Evolutionary conservation across 2,113 vertebrate species (phyloP).

Genomic region (Oryzias curvinotus): DNA sequence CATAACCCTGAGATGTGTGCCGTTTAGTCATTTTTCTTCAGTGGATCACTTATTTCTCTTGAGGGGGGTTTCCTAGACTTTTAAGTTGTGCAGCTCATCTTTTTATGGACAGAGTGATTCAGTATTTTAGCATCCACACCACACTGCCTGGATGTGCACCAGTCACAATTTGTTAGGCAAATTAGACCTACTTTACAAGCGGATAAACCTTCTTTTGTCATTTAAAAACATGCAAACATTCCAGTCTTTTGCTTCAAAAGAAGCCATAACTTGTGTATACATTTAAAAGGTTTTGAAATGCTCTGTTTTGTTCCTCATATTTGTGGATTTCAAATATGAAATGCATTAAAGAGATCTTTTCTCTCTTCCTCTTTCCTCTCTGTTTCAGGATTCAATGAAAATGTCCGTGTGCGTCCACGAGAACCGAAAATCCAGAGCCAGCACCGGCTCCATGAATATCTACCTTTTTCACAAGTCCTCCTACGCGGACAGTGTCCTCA

Average conservation of each 20-base stretch:
- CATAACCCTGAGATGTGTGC: constrained; percentile 15
- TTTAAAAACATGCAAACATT: constrained; percentile 9
- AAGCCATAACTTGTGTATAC: neutral
- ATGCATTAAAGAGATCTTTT: constrained; percentile 3
- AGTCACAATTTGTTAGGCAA: neutral
- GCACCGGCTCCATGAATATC: constrained; percentile 81
- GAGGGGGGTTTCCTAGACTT: constrained; percentile 2
- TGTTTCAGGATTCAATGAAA: constrained; percentile 82
- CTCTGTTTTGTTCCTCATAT: neutral
- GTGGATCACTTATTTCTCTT: constrained; percentile 13
- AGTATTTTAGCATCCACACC: constrained; percentile 3
- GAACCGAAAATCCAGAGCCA: constrained; percentile 84
- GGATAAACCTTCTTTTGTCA: constrained; percentile 3
- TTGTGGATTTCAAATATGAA: neutral
- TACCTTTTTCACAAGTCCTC: constrained; percentile 83
- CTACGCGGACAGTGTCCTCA: constrained; percentile 80
- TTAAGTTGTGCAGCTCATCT: constrained; percentile 7
- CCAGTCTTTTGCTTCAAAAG: neutral
- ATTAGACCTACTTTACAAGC: constrained; percentile 6
- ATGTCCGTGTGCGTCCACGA: constrained; percentile 87
- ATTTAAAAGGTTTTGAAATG: neutral
- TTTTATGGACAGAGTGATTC: neutral
- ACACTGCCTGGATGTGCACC: neutral
- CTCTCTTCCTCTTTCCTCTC: constrained; percentile 10
- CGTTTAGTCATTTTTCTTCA: constrained; percentile 37